Percentiles rank a stretch among this genome's conserved stretches.
Evolutionary conservation across 2,797 vertebrate genomes (phyloP).

Genomic region (Avahi laniger): DNA sequence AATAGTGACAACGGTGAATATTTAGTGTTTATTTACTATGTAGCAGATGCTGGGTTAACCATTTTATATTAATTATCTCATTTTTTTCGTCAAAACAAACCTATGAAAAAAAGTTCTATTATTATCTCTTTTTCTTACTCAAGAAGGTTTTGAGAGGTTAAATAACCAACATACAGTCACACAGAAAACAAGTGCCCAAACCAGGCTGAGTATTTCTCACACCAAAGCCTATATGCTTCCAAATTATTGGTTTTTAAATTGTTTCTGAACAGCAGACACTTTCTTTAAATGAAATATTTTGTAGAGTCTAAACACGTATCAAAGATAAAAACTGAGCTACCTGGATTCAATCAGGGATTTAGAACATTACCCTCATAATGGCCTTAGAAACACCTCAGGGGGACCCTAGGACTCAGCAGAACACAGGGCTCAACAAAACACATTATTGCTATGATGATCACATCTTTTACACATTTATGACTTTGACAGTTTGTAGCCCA

Average conservation of each 20-base stretch:
- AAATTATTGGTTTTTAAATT: conserved; percentile 19
- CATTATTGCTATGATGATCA: background rate
- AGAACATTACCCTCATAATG: background rate
- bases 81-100: background rate
- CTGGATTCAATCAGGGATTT: background rate
- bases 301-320: background rate
- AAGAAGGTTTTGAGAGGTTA: background rate
- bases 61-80: conserved; percentile 26
- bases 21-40: conserved; percentile 35
- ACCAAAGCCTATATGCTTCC: background rate
- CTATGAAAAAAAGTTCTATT: background rate
- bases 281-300: background rate
- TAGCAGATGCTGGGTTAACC: background rate
- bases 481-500: conserved; percentile 14
- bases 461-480: background rate
- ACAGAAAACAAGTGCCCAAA: background rate
- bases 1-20: conserved; percentile 11
- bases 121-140: background rate
- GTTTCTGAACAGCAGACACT: background rate
- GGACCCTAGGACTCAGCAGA: background rate
- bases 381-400: background rate
- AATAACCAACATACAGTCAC: background rate
- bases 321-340: background rate
- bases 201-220: background rate
- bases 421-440: background rate